Base-by-base conservation (phyloP, 2,888 invertebrate genomes). In the Tenodera sinensis region DNA sequence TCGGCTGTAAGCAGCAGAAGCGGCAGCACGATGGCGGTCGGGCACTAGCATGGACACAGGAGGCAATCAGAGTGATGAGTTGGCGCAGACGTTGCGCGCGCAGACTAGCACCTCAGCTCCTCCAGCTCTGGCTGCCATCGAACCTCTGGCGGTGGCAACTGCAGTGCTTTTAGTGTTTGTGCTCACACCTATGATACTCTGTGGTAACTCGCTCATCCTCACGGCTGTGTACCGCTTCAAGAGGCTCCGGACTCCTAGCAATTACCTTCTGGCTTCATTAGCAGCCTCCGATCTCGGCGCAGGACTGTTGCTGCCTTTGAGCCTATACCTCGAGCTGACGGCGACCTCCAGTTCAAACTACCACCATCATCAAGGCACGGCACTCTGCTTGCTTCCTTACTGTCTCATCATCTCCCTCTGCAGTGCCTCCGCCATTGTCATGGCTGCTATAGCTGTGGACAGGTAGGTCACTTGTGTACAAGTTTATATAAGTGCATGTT, bases 391-490 rank as follows among this genome's bases (percentile, higher is more conserved):
- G 89, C 92, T 94, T 30, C 95, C 95, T 86, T 95, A 95, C 91
- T 95, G 95, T 91, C 93, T 95, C 28, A 94, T 94, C 82, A 95
- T 95, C 90, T 94, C 94, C 20, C 93, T 95, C 90, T 95, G 95
- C 92, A 95, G 95, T 91, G 95, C 95, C 47, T 95, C 95, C 89
- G 94, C 96, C 84, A 92, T 95, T 88, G 95, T 95, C 85, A 94
- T 95, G 91, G 95, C 95, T 0, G 95, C 95, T 30, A 95, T 96
- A 88, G 95, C 96, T 1, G 94, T 95, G 54, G 96, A 96, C 91
- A 92, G 95, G 54, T 71, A 71, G 4, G 54, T 15, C 4, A 3
- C 3, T 7, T 34, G 3, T 34, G 4, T 42, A 1, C 9, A 42
- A 42, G 42, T 42, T 1, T 42, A n/a, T 34, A 8, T 6, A 34